A percentile compares a stretch with the other conserved stretches of the same genome.
These are phyloP conservation scores for Cercopithecus mona DNA, from an alignment of 2,113 vertebrate species.

Conservation along the genomic window DNA sequence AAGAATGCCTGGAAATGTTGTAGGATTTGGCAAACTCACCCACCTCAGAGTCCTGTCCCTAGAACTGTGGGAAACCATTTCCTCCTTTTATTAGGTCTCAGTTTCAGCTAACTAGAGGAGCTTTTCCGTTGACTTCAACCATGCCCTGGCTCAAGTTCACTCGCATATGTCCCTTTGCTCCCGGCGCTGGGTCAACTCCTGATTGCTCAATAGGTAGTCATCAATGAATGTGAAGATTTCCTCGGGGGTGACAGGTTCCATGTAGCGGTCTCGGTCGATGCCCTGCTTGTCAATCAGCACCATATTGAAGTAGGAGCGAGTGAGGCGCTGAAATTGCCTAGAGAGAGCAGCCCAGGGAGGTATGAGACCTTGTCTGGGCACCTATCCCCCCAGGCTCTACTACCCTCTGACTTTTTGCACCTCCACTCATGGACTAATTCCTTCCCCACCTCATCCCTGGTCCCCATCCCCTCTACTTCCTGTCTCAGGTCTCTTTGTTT, in stretches of 20 bases:
- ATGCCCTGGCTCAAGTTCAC: slow-evolving; percentile 78
- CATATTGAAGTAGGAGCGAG: slow-evolving; percentile 91
- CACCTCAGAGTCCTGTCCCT: not conserved
- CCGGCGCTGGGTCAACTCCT: slow-evolving; percentile 84
- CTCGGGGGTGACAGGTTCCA: slow-evolving; percentile 87
- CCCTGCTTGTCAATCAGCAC: slow-evolving; percentile 93
- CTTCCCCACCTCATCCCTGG: not conserved
- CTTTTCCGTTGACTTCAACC: not conserved
- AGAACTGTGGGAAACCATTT: not conserved
- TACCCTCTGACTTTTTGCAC: not conserved
- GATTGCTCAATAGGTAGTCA: slow-evolving; percentile 89
- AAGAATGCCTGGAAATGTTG: not conserved
- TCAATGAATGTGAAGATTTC: slow-evolving; percentile 95
- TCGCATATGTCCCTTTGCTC: slow-evolving; percentile 89
- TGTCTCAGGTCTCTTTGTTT: not conserved
- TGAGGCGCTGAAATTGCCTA: slow-evolving; percentile 92
- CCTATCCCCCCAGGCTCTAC: not conserved
- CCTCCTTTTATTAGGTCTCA: not conserved
- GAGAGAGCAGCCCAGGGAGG: not conserved
- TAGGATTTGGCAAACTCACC: not conserved
- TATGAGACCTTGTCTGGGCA: slow-evolving; percentile 22
- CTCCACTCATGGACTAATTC: not conserved
- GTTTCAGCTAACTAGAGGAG: not conserved
- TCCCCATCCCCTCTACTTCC: not conserved
- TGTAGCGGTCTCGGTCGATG: slow-evolving; percentile 92